Conservation (phyloP, 2,888 invertebrate genomes). For the Melinaea marsaeus region DNA sequence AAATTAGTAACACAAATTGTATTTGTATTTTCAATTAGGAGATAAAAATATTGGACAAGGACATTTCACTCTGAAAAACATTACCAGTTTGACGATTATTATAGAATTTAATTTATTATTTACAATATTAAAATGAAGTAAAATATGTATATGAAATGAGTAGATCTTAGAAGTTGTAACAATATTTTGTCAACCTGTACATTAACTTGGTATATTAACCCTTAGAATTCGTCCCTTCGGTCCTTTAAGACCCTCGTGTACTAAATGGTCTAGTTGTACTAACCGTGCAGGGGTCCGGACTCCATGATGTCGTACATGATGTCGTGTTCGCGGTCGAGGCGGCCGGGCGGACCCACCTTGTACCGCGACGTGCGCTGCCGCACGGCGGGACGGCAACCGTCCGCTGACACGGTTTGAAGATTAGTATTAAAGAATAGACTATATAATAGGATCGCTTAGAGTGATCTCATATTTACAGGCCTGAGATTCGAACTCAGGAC, state of each 20-base stretch:
- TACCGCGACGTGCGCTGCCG: conserved; percentile 80
- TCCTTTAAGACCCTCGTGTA: no score
- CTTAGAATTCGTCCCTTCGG: no score
- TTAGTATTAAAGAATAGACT: no score
- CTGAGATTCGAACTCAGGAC: no score
- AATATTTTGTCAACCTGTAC: no score
- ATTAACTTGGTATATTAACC: no score
- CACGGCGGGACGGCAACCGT: conserved; percentile 77
- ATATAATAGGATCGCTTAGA: no score
- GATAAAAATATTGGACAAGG: conserved; percentile 6
- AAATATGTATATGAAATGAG: no score
- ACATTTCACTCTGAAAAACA: neutral
- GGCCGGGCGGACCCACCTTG: conserved; percentile 86
- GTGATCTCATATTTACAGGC: no score
- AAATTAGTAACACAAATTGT: neutral
- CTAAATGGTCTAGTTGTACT: conserved; percentile 22
- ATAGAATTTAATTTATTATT: neutral
- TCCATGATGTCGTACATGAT: conserved; percentile 94
- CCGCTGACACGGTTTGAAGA: conserved; percentile 37
- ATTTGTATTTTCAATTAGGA: neutral
- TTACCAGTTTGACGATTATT: neutral
- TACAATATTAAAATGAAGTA: no score
- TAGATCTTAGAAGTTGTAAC: no score
- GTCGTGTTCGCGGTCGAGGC: conserved; percentile 85
- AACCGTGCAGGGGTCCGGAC: conserved; percentile 95